Conservation (phyloP, 2,113 vertebrate genomes). For the Mormoops blainvillei region DNA sequence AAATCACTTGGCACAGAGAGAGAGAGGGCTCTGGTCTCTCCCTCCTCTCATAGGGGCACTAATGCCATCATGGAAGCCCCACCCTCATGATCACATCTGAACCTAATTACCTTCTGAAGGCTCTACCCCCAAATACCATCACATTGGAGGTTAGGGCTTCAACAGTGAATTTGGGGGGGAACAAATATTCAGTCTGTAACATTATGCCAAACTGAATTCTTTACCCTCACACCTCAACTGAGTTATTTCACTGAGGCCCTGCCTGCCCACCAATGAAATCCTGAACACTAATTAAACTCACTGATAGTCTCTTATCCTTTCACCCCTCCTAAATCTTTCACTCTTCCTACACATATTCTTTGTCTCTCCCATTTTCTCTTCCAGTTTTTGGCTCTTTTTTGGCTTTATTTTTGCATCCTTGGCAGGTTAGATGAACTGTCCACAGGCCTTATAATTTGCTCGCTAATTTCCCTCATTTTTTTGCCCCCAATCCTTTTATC, state of each 20-base stretch:
- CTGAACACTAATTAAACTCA: not conserved
- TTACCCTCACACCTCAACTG: not conserved
- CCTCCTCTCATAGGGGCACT: not conserved
- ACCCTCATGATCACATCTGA: not conserved
- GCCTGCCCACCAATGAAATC: not conserved
- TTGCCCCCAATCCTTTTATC: too few species aligned
- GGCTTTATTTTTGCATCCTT: not conserved
- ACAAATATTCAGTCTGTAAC: not conserved
- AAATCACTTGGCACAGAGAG: not conserved
- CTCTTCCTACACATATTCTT: not conserved
- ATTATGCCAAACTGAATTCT: not conserved
- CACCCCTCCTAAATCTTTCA: not conserved
- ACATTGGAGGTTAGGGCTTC: not conserved
- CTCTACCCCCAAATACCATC: not conserved
- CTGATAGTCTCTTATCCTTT: not conserved
- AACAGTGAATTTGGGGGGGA: not conserved
- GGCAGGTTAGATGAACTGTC: not conserved
- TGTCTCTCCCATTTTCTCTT: not conserved
- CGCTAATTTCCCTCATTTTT: not conserved
- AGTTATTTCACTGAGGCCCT: not conserved
- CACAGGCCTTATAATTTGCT: not conserved
- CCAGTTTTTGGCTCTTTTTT: not conserved
- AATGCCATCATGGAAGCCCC: too few species aligned
- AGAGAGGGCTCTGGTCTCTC: not conserved
- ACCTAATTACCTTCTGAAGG: not conserved